phyloP scores from a whole-genome alignment of 2,888 invertebrate genomes.

The Drosophila percnosoma region DNA sequence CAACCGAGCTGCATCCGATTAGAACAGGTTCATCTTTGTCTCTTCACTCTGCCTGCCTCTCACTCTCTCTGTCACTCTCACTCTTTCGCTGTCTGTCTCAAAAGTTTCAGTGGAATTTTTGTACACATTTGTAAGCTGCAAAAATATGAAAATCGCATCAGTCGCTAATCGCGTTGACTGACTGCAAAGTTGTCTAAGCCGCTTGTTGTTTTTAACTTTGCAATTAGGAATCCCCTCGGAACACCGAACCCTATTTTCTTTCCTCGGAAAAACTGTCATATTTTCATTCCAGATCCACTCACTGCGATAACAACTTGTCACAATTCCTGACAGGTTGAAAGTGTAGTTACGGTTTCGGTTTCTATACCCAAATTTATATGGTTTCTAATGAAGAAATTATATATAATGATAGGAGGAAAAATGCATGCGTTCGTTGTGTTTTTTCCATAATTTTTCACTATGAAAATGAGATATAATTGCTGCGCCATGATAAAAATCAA shows the following conservation, averaged over 20 bases:
- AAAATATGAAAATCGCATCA: constrained; percentile 61
- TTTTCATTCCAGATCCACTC: constrained; percentile 42
- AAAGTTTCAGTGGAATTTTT: constrained; percentile 63
- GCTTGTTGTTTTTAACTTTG: constrained; percentile 77
- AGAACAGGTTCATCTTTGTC: constrained; percentile 78
- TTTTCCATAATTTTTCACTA: constrained; percentile 34
- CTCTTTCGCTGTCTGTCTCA: constrained; percentile 39
- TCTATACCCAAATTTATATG: constrained; percentile 4
- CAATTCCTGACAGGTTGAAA: constrained; percentile 62
- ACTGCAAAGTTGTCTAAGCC: constrained; percentile 69
- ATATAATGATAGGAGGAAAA: constrained; percentile 71
- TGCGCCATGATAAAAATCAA: constrained; percentile 68
- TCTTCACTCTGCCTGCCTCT: constrained; percentile 45
- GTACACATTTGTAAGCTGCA: constrained; percentile 31
- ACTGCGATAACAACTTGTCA: constrained; percentile 73
- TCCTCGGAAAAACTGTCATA: constrained; percentile 60
- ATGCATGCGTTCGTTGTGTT: constrained; percentile 27
- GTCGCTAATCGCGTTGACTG: constrained; percentile 71
- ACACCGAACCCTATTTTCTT: constrained; percentile 41
- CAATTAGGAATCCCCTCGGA: constrained; percentile 63
- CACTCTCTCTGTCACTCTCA: constrained; percentile 48
- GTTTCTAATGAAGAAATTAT: constrained; percentile 79
- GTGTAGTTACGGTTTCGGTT: constrained; percentile 23
- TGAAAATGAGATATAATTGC: constrained; percentile 72
- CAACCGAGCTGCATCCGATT: constrained; percentile 79